Base-by-base conservation (phyloP, 2,888 invertebrate genomes). In the Rhabditophanes sp. region DNA sequence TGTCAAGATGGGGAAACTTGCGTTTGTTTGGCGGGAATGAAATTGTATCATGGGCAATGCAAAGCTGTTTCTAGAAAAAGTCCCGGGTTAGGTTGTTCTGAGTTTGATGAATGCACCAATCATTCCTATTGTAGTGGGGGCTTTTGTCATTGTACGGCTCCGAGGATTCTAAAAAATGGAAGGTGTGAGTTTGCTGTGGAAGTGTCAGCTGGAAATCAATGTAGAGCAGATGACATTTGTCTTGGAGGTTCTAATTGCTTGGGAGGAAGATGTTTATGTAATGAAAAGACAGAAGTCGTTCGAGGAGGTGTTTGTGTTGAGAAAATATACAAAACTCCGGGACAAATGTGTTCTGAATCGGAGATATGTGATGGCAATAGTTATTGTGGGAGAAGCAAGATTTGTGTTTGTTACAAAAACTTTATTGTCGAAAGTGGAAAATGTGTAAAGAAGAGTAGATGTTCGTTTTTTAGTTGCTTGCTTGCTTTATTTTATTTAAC, bases 91-190 rank as follows among this genome's bases (percentile, higher is more conserved):
- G 26, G 30, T 6, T 50, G 56, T 20, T 40, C 35, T 2, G 28
- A 39, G 3, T 44, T 44, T 21, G 48, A 51, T 16, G 40, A 51
- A 15, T 51, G 56, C 27, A 44, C 45, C 8, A 57, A 54, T 1
- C 39, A 44, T 20, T 50, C 56, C 2, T 35, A 43, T 2, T 58
- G 56, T 30, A 25, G 39, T 8, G 39, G 48, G 9, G 44, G 48
- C 14, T 29, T 39, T 2, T 58, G 58, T 27, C 46, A 46, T 15
- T 54, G 53, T 19, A 36, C n/a, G 23, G 8, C 38, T 3, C 18
- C 24, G 2, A 1, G 25, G 24, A 35, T 35, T 14, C 11, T 25
- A 1, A 25, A 17, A 12, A 23, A 14, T 19, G 18, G 15, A 8
- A 12, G 36, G 2, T 35, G 37, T 16, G 36, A 17, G 21, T 16